Evolutionary conservation across 2,888 invertebrate genomes (phyloP), one percentile per base, ranked within the genome.

Genomic region (Ectemnius lituratus): DNA sequence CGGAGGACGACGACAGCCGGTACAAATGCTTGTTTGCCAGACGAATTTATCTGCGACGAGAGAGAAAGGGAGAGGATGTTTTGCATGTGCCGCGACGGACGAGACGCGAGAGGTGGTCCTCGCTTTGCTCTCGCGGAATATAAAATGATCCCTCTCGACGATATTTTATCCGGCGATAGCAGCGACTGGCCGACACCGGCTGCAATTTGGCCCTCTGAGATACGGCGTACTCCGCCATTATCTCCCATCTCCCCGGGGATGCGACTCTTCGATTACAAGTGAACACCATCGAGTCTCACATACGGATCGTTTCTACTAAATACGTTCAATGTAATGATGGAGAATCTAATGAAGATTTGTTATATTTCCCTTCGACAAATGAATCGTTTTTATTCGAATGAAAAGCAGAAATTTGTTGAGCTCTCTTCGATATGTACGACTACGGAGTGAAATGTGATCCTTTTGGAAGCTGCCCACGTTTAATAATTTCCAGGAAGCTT

Each of bases 401-500:
- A 37, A 11, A 1, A 0, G 37, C 37, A 37, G 4, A 5, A 11
- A 37, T 37, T 37, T 37, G 4, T 37, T 11, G 0, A 4, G 11
- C 37, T 37, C 23, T 23, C 23, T 23, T 23, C 23, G 23, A 37
- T 8, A 6, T 37, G 23, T 23, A 23, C 23, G 23, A 47, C 16
- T 52, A 16, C 0, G 13, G n/a, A 52, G 16, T 16, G 52, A 14
- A 13, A 16, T 14, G n/a, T 14, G 61, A 18, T 66, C 23, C 68
- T 82, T 79, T 67, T 57, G 68, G 76, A 81, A 78, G 65, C 80
- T 62, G 71, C 76, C 76, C 86, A 84, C 76, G 79, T 82, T 86
- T 84, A 87, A 87, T 88, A 86, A 88, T 88, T 86, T 83, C 75
- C 72, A 67, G 73, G 81, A 72, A 66, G 78, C 63, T 57, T 63